phyloP scores from a whole-genome alignment of 2,797 vertebrate species.

The Myiotriccus ornatus region DNA sequence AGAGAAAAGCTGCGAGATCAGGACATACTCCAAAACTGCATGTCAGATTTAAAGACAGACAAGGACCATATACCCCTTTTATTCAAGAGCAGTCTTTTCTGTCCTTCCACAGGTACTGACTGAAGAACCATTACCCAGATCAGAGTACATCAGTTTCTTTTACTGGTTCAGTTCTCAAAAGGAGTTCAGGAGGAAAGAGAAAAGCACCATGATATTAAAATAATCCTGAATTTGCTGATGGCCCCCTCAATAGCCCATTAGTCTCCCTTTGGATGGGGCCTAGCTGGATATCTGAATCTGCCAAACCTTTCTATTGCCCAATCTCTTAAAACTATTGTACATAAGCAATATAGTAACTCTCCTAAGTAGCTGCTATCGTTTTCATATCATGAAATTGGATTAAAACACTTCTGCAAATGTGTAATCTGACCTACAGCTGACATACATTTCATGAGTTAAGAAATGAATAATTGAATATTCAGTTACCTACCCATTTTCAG shows the following conservation, averaged over 20 bases:
- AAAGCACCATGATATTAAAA: neutral
- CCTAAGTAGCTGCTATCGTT: neutral
- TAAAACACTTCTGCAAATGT: neutral
- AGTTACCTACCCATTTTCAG: slow-evolving; percentile 80
- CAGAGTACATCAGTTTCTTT: neutral
- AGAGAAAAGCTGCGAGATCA: neutral
- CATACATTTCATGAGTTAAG: neutral
- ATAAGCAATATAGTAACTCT: neutral
- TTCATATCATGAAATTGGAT: neutral
- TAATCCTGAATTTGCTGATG: neutral
- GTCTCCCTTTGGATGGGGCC: neutral
- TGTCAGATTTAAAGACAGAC: neutral
- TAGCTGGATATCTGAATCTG: neutral
- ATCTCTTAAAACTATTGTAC: neutral
- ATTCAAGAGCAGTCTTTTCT: neutral
- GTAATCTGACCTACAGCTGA: neutral
- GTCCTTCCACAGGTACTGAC: neutral
- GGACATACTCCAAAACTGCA: neutral
- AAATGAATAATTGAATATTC: neutral
- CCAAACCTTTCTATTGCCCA: neutral
- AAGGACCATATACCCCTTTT: neutral
- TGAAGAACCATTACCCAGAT: neutral
- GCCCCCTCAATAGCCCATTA: neutral
- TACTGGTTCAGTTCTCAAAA: neutral
- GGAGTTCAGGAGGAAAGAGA: neutral